Conservation (phyloP, 2,888 invertebrate species). For the Tortricodes alternella region DNA sequence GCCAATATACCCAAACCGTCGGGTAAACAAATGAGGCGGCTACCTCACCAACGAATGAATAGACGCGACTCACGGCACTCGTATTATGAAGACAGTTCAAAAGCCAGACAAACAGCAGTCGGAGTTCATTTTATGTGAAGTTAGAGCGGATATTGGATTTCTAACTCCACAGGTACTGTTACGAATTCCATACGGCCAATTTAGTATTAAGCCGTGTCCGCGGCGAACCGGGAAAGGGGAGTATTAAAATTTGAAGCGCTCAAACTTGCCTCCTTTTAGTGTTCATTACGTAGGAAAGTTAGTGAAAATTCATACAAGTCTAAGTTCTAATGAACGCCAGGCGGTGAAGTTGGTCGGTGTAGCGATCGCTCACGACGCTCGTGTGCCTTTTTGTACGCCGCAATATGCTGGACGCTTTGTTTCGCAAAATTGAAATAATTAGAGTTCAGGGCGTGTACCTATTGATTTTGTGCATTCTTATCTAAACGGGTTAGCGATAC, state of each 20-base stretch:
- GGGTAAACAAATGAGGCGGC: constrained; percentile 27
- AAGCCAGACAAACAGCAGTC: constrained; percentile 60
- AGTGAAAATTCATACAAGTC: constrained; percentile 78
- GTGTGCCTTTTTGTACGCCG: constrained; percentile 50
- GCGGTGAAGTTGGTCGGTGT: constrained; percentile 64
- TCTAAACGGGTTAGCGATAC: not conserved
- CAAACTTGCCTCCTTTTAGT: constrained; percentile 79
- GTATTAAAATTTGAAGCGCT: constrained; percentile 81
- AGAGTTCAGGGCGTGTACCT: constrained; percentile 4
- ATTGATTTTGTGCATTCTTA: constrained; percentile 19
- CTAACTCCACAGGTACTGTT: constrained; percentile 61
- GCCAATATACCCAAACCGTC: constrained; percentile 13
- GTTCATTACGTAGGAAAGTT: constrained; percentile 80
- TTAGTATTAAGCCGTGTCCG: constrained; percentile 63
- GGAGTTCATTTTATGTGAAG: constrained; percentile 62
- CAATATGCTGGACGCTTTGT: constrained; percentile 45
- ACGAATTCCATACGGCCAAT: constrained; percentile 59
- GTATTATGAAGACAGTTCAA: constrained; percentile 59
- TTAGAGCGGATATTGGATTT: constrained; percentile 74
- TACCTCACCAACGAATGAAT: constrained; percentile 30
- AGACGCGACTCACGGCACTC: constrained; percentile 25
- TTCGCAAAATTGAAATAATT: constrained; percentile 43
- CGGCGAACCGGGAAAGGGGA: constrained; percentile 50
- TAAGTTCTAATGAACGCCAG: constrained; percentile 80
- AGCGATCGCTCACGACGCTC: constrained; percentile 54